Conservation (phyloP, 1,140 invertebrate genomes). For the Cherax destructor region DNA sequence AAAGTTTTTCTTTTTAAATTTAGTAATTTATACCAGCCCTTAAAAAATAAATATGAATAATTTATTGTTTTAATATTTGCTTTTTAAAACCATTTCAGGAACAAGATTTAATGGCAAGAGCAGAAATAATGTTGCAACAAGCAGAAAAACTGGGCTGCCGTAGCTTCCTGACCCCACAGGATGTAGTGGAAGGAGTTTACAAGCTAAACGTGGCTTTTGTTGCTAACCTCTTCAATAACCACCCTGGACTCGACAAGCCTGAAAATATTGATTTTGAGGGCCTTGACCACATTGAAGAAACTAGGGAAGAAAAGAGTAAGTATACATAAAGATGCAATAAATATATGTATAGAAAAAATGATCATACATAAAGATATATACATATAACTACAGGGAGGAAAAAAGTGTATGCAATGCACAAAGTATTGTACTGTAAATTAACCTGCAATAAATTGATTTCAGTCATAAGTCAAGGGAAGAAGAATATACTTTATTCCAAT, state of each 20-base stretch:
- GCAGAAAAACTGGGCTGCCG: slow-evolving; percentile 96
- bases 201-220: slow-evolving; percentile 99
- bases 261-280: slow-evolving; percentile 74
- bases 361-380: too few species aligned
- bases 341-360: too few species aligned
- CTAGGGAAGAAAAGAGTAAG: slow-evolving; percentile 93
- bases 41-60: too few species aligned
- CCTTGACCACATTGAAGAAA: slow-evolving; percentile 89
- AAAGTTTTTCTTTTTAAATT: too few species aligned
- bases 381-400: too few species aligned
- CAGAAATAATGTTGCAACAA: slow-evolving; percentile 96
- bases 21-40: too few species aligned
- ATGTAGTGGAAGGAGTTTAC: slow-evolving; percentile 97
- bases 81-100: slow-evolving; percentile 78
- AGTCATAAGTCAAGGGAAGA: too few species aligned
- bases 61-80: too few species aligned
- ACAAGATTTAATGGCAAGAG: slow-evolving; percentile 85
- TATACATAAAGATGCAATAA: slow-evolving; percentile 51
- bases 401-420: too few species aligned
- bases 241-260: slow-evolving; percentile 84
- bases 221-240: slow-evolving; percentile 99
- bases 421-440: too few species aligned
- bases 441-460: too few species aligned
- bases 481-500: too few species aligned
- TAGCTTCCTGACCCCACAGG: slow-evolving; percentile 94